phyloP scores from a whole-genome alignment of 1,140 invertebrate genomes.

The Luehdorfia chinensis region DNA sequence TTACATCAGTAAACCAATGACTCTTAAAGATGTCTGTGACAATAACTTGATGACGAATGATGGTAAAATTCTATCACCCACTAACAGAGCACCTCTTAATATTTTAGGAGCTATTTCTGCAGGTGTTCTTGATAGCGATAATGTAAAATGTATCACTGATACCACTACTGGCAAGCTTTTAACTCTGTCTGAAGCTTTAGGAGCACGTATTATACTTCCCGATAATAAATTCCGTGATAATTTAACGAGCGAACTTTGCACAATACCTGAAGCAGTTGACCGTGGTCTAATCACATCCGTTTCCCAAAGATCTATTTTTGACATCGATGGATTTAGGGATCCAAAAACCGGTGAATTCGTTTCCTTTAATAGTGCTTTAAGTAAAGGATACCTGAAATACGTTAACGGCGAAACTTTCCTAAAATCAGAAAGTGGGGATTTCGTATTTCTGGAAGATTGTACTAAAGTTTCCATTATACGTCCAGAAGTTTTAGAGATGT shows the following conservation, averaged over 20 bases:
- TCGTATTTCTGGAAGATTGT: slow-evolving; percentile 84
- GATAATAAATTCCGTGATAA: slow-evolving; percentile 86
- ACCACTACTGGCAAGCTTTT: slow-evolving; percentile 87
- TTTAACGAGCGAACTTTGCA: slow-evolving; percentile 82
- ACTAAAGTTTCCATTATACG: slow-evolving; percentile 82
- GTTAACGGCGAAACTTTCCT: slow-evolving; percentile 85
- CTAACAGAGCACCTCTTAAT: slow-evolving; percentile 84
- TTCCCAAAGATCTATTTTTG: slow-evolving; percentile 91
- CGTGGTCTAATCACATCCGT: slow-evolving; percentile 93
- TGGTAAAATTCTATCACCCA: slow-evolving; percentile 88
- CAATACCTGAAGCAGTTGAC: slow-evolving; percentile 89
- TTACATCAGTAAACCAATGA: slow-evolving; percentile 92
- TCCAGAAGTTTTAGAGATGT: slow-evolving; percentile 89
- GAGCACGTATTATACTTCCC: slow-evolving; percentile 85
- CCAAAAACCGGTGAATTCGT: slow-evolving; percentile 88
- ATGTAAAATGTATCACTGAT: slow-evolving; percentile 89
- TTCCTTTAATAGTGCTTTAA: slow-evolving; percentile 91
- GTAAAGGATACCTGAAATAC: slow-evolving; percentile 87
- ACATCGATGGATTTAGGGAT: slow-evolving; percentile 94
- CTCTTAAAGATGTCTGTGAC: slow-evolving; percentile 91
- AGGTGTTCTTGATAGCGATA: slow-evolving; percentile 91
- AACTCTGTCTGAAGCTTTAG: slow-evolving; percentile 90
- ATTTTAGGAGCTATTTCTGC: slow-evolving; percentile 89
- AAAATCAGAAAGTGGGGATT: slow-evolving; percentile 86
- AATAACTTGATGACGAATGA: slow-evolving; percentile 88